Conservation (phyloP, 2,113 vertebrate species). For the Delphinus delphis region DNA sequence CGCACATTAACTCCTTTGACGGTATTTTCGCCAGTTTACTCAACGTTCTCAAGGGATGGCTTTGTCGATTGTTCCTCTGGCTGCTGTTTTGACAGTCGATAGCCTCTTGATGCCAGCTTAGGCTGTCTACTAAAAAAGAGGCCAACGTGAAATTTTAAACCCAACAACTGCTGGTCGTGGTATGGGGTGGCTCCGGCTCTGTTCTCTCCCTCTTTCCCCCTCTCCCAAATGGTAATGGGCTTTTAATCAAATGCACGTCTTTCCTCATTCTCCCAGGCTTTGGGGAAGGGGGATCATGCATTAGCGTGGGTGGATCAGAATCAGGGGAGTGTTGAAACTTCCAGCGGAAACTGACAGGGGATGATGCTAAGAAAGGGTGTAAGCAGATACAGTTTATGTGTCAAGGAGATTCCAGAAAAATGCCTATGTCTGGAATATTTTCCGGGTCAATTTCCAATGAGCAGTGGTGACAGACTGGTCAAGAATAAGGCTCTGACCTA, state of each 20-base stretch:
- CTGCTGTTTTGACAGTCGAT: slow-evolving; percentile 88
- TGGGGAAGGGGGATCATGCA: background rate
- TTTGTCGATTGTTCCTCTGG: slow-evolving; percentile 90
- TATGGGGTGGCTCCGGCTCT: slow-evolving; percentile 65
- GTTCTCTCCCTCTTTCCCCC: slow-evolving; percentile 39
- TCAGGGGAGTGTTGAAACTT: background rate
- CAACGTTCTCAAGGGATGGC: slow-evolving; percentile 87
- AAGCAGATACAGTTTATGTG: slow-evolving; percentile 54
- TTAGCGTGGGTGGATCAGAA: background rate
- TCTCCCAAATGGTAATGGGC: slow-evolving; percentile 59
- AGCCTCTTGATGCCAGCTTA: slow-evolving; percentile 85
- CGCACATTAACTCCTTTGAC: slow-evolving; percentile 89
- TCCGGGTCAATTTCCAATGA: slow-evolving; percentile 16
- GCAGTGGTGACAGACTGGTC: slow-evolving; percentile 28
- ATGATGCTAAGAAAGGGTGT: background rate
- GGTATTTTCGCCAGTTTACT: slow-evolving; percentile 83
- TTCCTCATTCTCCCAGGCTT: slow-evolving; percentile 53
- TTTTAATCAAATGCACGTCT: slow-evolving; percentile 61
- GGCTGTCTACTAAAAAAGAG: slow-evolving; percentile 82
- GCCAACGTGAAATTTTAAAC: slow-evolving; percentile 83
- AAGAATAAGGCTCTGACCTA: slow-evolving; percentile 52
- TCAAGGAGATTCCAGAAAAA: slow-evolving; percentile 69
- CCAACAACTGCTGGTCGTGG: slow-evolving; percentile 58
- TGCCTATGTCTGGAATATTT: slow-evolving; percentile 49
- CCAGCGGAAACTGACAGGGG: background rate